These are phyloP conservation scores for Meloe dianella DNA, from an alignment of 2,888 invertebrate genomes.

Conservation along the genomic window DNA sequence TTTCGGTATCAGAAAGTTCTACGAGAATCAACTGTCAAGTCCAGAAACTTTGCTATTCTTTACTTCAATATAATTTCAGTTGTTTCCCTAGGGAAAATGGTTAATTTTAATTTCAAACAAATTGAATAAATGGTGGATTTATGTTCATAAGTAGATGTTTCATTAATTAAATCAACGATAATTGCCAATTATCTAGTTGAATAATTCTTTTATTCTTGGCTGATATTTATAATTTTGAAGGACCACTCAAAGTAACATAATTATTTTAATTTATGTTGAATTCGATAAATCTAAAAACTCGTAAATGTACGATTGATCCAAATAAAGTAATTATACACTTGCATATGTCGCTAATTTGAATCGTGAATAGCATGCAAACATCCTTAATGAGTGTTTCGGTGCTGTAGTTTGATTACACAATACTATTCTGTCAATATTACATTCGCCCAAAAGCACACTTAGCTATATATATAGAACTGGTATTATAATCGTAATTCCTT, in stretches of 20 bases:
- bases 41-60: not conserved
- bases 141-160: too few species aligned
- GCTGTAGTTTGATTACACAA: not conserved
- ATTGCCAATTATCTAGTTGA: too few species aligned
- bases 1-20: not conserved
- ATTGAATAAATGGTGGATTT: not conserved
- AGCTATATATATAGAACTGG: not conserved
- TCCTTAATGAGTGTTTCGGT: conserved; percentile 5
- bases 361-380: not conserved
- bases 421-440: conserved; percentile 4
- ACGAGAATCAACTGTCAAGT: not conserved
- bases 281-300: not conserved
- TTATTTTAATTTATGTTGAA: not conserved
- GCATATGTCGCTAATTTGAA: not conserved
- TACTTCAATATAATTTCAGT: not conserved
- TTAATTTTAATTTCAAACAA: not conserved
- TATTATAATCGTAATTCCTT: not conserved
- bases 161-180: too few species aligned
- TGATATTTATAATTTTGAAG: too few species aligned
- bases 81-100: not conserved
- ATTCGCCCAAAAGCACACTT: not conserved
- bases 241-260: too few species aligned
- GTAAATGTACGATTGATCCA: not conserved
- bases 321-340: not conserved
- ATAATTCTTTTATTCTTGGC: too few species aligned